Conservation (phyloP, 2,113 vertebrate species). For the Oryzias woworae region DNA sequence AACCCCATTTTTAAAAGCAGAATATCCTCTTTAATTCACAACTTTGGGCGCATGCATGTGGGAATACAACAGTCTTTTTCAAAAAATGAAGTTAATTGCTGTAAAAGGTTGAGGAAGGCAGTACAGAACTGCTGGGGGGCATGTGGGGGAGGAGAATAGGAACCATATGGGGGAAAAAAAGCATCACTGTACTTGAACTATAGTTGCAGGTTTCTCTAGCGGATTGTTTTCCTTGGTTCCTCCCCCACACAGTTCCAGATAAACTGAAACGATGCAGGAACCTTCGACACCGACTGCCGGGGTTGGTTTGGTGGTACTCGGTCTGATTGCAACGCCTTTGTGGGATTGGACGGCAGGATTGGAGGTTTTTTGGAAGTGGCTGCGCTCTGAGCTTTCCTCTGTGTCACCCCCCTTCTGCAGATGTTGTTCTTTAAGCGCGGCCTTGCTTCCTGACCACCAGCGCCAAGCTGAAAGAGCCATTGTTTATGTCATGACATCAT, state of each 20-base stretch:
- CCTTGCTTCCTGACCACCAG: slow-evolving; percentile 75
- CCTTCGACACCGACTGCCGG: slow-evolving; percentile 30
- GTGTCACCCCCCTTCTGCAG: slow-evolving; percentile 49
- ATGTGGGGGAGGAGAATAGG: slow-evolving; percentile 26
- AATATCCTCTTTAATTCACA: slow-evolving; percentile 9
- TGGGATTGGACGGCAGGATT: slow-evolving; percentile 16
- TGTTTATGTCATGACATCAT: slow-evolving; percentile 81
- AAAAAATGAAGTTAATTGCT: slow-evolving; percentile 56
- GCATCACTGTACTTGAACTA: slow-evolving; percentile 42
- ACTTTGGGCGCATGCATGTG: slow-evolving; percentile 13
- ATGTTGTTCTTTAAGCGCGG: slow-evolving; percentile 76
- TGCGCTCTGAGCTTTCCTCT: slow-evolving; percentile 21
- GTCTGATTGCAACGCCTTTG: slow-evolving; percentile 16
- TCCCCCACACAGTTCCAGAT: slow-evolving; percentile 25
- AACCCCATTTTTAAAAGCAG: not conserved
- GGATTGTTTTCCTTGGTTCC: slow-evolving; percentile 8
- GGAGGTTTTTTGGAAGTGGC: slow-evolving; percentile 22
- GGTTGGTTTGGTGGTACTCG: slow-evolving; percentile 28
- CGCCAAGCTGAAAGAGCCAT: slow-evolving; percentile 76
- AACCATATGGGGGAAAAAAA: slow-evolving; percentile 54
- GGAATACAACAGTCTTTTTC: slow-evolving; percentile 12
- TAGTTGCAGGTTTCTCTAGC: slow-evolving; percentile 18
- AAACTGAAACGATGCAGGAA: slow-evolving; percentile 27
- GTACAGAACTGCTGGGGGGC: slow-evolving; percentile 12
- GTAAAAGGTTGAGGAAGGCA: slow-evolving; percentile 30